Conservation (phyloP, 2,113 vertebrate species). For the Dolichotis patagonum region DNA sequence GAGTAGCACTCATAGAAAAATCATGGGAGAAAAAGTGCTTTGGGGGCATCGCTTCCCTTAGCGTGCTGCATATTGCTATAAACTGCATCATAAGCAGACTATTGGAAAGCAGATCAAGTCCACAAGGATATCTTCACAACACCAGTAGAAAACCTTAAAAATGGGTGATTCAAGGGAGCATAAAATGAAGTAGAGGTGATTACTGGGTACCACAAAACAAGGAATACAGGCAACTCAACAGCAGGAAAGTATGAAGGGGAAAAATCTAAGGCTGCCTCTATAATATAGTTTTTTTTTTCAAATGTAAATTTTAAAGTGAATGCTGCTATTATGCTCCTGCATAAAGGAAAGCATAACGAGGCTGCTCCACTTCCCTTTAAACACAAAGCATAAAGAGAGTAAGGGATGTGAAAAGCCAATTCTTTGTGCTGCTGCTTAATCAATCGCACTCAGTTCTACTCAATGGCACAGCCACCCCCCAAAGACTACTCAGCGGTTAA, state of each 20-base stretch:
- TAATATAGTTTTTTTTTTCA: constrained; percentile 77
- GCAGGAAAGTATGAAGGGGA: neutral
- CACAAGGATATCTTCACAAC: neutral
- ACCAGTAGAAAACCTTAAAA: constrained; percentile 42
- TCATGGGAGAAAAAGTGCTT: constrained; percentile 34
- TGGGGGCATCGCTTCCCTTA: constrained; percentile 8
- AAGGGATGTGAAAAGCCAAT: constrained; percentile 74
- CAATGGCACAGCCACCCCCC: constrained; percentile 68
- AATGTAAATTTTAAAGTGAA: constrained; percentile 81
- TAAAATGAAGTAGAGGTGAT: constrained; percentile 25
- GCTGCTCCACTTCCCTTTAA: constrained; percentile 70
- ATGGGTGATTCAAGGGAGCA: neutral
- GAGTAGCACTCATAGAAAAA: constrained; percentile 32
- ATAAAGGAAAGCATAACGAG: constrained; percentile 65
- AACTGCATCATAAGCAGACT: neutral
- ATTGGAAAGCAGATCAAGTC: neutral
- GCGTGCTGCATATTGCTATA: neutral
- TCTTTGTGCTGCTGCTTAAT: constrained; percentile 66
- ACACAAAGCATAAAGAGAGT: constrained; percentile 66
- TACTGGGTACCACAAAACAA: neutral
- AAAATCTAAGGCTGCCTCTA: constrained; percentile 34
- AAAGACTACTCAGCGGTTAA: constrained; percentile 64
- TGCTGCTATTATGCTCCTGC: constrained; percentile 76
- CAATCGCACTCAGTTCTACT: constrained; percentile 75
- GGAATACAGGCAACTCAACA: neutral